Percentiles rank a stretch among this genome's conserved stretches.
These are phyloP conservation scores for Anoura caudifer DNA, from an alignment of 2,113 vertebrate species.

Conservation along the genomic window DNA sequence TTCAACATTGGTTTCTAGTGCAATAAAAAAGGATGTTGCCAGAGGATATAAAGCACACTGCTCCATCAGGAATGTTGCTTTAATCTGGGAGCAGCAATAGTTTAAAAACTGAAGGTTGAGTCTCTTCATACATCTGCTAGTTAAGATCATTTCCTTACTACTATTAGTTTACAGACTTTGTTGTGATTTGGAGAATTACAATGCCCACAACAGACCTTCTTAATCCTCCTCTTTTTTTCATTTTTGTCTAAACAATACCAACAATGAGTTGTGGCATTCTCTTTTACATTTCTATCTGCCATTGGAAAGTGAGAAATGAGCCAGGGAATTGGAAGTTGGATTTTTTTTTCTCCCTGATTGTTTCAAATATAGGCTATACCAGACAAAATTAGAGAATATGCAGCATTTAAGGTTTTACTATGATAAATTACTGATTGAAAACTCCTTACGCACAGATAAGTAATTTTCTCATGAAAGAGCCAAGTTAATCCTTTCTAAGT, in stretches of 20 bases:
- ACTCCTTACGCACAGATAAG: background rate
- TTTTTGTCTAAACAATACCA: slow-evolving; percentile 13
- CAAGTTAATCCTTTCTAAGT: background rate
- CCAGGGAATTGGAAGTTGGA: background rate
- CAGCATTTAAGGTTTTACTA: background rate
- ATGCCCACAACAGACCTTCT: background rate
- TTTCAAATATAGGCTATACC: background rate
- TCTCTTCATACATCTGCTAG: background rate
- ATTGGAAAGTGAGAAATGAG: slow-evolving; percentile 10
- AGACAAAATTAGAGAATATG: background rate
- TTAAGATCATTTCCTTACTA: slow-evolving; percentile 34
- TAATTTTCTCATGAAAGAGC: background rate
- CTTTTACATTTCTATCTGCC: slow-evolving; percentile 20
- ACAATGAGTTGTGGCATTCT: background rate
- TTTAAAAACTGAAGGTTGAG: slow-evolving; percentile 45
- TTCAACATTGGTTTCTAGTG: slow-evolving; percentile 61
- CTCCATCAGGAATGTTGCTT: slow-evolving; percentile 20
- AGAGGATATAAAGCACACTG: slow-evolving; percentile 44
- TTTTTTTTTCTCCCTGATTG: background rate
- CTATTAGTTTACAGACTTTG: slow-evolving; percentile 28
- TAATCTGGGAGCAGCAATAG: slow-evolving; percentile 47
- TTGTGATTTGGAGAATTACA: slow-evolving; percentile 52
- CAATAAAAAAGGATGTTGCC: slow-evolving; percentile 60
- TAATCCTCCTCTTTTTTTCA: background rate
- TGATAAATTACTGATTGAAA: background rate